Base-by-base conservation (phyloP, 2,113 vertebrate genomes). In the Speoplatyrhinus poulsoni region DNA sequence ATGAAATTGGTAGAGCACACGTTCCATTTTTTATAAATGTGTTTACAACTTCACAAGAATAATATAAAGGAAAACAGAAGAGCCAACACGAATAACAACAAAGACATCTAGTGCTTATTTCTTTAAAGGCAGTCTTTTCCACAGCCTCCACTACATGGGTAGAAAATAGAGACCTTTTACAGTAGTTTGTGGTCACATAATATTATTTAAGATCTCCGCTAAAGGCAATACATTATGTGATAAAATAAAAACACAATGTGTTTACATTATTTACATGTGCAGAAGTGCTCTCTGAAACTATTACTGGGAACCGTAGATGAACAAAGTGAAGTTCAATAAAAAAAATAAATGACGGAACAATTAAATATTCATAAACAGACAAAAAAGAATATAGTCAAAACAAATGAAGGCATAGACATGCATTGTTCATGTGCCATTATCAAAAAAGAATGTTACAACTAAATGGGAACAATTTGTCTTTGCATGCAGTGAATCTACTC, bases 401-500 rank as follows among this genome's bases (percentile, higher is more conserved):
- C 36, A 41, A 41, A 41, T 41, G 36, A 41, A 41, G 36, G 36
- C 36, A 41, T 6, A 41, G 6, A 41, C 36, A 41, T 41, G 36
- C 36, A 6, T 41, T 41, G 36, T 41, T 41, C 80, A 75, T 62
- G 59, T 81, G 2, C 26, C 26, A 26, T 2, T 26, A 76, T 75
- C 17, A 68, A 84, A 82, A 85, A 88, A 75, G 1, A 26, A 26
- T 26, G 26, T 26, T 26, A 78, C 78, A 80, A 82, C 74, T 82
- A 69, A 83, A 83, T 77, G 79, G 74, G 75, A 75, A 54, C 6
- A 67, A 9, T 55, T 9, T 55, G 15, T 55, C 15, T 79, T 68
- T 77, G 67, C 89, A 88, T 89, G 86, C 89, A 82, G 67, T 75
- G 60, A 78, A 77, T 65, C 71, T 70, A 62, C 75, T 71, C 76